Evolutionary conservation across 2,797 vertebrate species (phyloP).

Genomic region (Miichthys miiuy): DNA sequence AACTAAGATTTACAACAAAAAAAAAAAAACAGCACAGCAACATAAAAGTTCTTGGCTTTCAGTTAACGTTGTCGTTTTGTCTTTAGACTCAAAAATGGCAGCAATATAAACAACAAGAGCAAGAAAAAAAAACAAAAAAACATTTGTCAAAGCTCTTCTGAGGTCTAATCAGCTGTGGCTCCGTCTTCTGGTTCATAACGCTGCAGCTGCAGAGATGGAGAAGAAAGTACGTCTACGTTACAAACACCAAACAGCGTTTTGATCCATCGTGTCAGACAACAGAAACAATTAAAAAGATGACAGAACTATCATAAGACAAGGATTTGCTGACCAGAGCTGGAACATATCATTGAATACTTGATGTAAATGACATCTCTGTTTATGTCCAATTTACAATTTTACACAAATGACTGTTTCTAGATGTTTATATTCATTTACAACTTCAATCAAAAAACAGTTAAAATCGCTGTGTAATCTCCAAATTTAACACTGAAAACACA

Average conservation of each 20-base stretch:
- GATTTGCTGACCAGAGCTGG: not conserved
- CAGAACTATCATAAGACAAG: not conserved
- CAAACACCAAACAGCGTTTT: not conserved
- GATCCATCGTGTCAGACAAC: not conserved
- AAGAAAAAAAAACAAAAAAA: not conserved
- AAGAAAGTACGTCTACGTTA: not conserved
- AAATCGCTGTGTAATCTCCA: not conserved
- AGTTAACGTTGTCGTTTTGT: conserved; percentile 5
- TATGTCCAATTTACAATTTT: not conserved
- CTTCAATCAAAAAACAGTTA: not conserved
- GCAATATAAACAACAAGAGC: conserved; percentile 22
- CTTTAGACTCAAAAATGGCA: conserved; percentile 38
- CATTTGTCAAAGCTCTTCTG: not conserved
- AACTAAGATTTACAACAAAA: conserved; percentile 45
- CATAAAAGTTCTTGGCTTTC: conserved; percentile 28
- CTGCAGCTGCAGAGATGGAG: conserved; percentile 85
- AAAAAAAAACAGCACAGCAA: not conserved
- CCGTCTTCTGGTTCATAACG: conserved; percentile 91
- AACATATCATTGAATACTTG: not conserved
- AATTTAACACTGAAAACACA: not conserved
- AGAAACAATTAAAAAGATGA: not conserved
- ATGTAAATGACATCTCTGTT: not conserved
- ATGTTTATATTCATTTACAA: not conserved
- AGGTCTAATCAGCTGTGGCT: conserved; percentile 62
- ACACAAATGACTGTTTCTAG: not conserved